Percentiles rank a stretch among this genome's conserved stretches.
phyloP scores from a whole-genome alignment of 37 sponge, comb jelly and placozoan genomes.

The Cladorhizidae sp. region DNA sequence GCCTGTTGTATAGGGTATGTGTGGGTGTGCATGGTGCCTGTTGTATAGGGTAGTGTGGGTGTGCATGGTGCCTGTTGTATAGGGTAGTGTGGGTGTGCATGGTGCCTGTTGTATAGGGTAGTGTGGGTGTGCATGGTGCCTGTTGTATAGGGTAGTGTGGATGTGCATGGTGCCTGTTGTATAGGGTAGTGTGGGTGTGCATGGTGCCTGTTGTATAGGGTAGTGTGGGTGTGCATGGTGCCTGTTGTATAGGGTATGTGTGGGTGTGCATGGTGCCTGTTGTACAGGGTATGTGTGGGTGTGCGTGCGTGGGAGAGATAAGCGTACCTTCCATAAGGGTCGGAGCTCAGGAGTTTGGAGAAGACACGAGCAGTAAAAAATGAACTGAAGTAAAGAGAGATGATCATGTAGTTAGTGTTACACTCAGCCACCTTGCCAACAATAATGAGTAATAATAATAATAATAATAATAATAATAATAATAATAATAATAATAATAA shows the following conservation, averaged over 20 bases:
- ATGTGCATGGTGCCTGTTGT: not conserved
- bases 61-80: not conserved
- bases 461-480: too few relatives aligned
- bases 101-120: not conserved
- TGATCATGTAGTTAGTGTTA: too few relatives aligned
- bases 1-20: not conserved
- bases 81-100: not conserved
- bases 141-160: not conserved
- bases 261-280: not conserved
- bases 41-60: not conserved
- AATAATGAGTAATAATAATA: too few relatives aligned
- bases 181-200: not conserved
- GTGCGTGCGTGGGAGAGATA: too few relatives aligned
- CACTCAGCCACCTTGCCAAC: too few relatives aligned
- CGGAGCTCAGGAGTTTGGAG: slow-evolving; percentile 72
- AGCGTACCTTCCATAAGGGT: slow-evolving; percentile 73
- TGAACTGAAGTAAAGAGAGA: slow-evolving; percentile 30
- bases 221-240: not conserved
- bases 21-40: not conserved
- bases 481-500: too few relatives aligned
- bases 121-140: not conserved
- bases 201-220: not conserved
- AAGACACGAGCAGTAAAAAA: slow-evolving; percentile 80
- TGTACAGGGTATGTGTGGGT: not conserved
- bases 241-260: not conserved